A percentile compares a stretch with the other conserved stretches of the same genome.
Conservation (phyloP, 2,797 vertebrate genomes). For the Cephalopachus bancanus region DNA sequence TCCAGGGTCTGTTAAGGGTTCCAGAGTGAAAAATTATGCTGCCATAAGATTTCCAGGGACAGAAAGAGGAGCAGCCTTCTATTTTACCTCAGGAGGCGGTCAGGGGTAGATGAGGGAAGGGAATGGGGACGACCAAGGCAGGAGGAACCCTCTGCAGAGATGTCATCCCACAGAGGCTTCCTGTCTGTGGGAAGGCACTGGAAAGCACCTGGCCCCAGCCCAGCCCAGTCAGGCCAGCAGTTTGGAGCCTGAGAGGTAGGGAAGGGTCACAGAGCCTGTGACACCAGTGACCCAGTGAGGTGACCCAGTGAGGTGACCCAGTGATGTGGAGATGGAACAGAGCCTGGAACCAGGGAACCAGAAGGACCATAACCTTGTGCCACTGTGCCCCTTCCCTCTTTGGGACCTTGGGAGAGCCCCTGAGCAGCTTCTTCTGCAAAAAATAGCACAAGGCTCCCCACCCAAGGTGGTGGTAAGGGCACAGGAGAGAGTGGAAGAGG, state of each 20-base stretch:
- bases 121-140: neutral
- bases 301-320: neutral
- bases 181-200: neutral
- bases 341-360: neutral
- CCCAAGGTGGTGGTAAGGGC: neutral
- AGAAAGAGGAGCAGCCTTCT: neutral
- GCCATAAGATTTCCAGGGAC: neutral
- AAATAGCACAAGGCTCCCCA: neutral
- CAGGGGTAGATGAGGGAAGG: neutral
- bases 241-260: no score
- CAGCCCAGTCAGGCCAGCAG: neutral
- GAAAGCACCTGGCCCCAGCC: constrained; percentile 65
- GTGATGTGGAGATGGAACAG: neutral
- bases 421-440: neutral
- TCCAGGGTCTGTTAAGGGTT: neutral
- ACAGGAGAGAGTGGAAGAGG: neutral
- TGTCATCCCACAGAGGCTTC: neutral
- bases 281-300: no score
- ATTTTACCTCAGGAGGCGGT: neutral
- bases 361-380: neutral
- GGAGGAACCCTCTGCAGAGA: neutral
- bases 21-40: neutral
- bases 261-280: no score
- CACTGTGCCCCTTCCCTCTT: neutral
- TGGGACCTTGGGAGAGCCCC: neutral